Percentiles rank a stretch among this genome's conserved stretches.
These are phyloP conservation scores for Lycaena phlaeas DNA, from an alignment of 2,888 invertebrate species.

Conservation along the genomic window DNA sequence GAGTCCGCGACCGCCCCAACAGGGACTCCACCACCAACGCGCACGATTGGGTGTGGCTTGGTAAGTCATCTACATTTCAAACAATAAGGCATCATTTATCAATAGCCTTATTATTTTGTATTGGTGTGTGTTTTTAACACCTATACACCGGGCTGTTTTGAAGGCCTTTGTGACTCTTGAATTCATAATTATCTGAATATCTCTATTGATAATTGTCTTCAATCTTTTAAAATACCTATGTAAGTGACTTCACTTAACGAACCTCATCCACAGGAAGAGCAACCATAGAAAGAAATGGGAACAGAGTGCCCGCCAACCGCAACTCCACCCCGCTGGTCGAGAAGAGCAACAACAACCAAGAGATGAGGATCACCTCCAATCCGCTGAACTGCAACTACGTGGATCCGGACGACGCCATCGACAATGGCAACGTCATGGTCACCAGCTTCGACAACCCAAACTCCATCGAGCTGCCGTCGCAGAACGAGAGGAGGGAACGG, in stretches of 20 bases:
- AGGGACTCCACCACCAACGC: constrained; percentile 90
- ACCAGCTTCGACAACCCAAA: constrained; percentile 84
- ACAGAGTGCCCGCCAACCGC: constrained; percentile 54
- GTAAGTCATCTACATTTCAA: too few species aligned
- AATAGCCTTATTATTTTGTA: too few species aligned
- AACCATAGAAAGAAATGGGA: constrained; percentile 72
- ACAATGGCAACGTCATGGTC: constrained; percentile 67
- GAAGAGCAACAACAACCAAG: constrained; percentile 47
- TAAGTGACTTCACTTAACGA: too few species aligned
- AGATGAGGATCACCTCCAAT: constrained; percentile 85
- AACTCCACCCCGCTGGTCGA: constrained; percentile 44
- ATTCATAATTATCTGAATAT: too few species aligned
- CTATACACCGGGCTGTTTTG: too few species aligned
- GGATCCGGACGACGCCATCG: constrained; percentile 76
- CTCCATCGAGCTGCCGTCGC: constrained; percentile 78
- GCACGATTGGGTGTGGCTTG: constrained; percentile 97
- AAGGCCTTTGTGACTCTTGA: too few species aligned
- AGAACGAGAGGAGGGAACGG: constrained; percentile 43
- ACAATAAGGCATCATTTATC: too few species aligned
- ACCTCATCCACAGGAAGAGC: constrained; percentile 73
- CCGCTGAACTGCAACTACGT: constrained; percentile 81
- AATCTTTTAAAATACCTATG: not conserved
- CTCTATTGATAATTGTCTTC: too few species aligned
- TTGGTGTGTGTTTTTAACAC: too few species aligned
- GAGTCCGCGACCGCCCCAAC: constrained; percentile 76